Evolutionary conservation across 2,113 vertebrate genomes (phyloP).

Genomic region (Microtus oregoni): DNA sequence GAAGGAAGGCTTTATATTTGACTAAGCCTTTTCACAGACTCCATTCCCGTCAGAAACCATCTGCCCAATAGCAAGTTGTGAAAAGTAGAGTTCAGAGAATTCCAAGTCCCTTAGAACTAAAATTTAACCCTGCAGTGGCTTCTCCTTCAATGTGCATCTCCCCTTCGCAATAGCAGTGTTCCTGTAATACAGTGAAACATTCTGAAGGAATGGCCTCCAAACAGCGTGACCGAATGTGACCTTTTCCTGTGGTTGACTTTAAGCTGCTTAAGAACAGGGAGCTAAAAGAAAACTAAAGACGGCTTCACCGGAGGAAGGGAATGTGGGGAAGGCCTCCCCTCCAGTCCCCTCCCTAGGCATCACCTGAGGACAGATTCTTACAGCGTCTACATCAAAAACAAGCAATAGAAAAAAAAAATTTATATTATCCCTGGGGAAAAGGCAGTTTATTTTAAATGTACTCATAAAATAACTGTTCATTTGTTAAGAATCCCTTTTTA

Average conservation of each 20-base stretch:
- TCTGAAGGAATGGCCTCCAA: background rate
- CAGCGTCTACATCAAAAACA: background rate
- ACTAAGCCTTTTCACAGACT: background rate
- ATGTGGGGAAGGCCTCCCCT: background rate
- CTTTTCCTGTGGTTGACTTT: background rate
- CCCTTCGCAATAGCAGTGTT: background rate
- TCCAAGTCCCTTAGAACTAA: background rate
- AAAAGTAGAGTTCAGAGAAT: background rate
- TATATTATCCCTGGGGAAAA: background rate
- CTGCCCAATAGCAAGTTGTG: background rate
- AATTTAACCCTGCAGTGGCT: background rate
- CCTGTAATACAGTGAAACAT: background rate
- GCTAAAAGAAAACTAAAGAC: constrained; percentile 9
- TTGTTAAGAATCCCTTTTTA: background rate
- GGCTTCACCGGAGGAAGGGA: background rate
- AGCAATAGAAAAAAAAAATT: background rate
- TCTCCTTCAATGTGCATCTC: background rate
- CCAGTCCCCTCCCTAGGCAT: background rate
- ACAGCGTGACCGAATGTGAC: background rate
- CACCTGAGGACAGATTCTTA: background rate
- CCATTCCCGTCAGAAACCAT: constrained; percentile 31
- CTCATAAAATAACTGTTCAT: background rate
- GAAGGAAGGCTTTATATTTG: background rate
- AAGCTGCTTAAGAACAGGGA: background rate
- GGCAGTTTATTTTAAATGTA: background rate